Percentiles rank a stretch among this genome's conserved stretches.
These are phyloP conservation scores for Araneus ventricosus DNA, from an alignment of 1,140 invertebrate species.

Conservation along the genomic window DNA sequence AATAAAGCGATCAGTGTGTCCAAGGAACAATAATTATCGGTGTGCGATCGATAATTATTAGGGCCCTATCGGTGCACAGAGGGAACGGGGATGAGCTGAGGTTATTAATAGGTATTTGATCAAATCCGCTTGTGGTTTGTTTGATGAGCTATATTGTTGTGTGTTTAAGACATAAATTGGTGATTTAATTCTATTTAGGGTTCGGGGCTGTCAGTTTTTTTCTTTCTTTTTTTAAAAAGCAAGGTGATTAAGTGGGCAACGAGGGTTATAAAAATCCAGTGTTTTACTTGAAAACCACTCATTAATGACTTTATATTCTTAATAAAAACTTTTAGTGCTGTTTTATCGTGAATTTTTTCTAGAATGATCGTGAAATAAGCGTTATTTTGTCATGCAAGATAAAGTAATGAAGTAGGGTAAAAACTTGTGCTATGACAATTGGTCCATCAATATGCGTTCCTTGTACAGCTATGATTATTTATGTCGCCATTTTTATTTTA, in stretches of 20 bases:
- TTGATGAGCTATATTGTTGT: conserved; percentile 31
- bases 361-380: too few relatives aligned
- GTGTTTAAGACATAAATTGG: conserved; percentile 7
- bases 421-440: too few relatives aligned
- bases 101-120: conserved; percentile 43
- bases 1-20: conserved; percentile 55
- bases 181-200: conserved; percentile 10
- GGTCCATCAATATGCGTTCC: too few relatives aligned
- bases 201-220: neutral
- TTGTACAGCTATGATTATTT: too few relatives aligned
- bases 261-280: neutral
- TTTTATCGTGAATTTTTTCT: too few relatives aligned
- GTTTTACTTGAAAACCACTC: neutral
- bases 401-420: too few relatives aligned
- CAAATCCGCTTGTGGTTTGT: conserved; percentile 34
- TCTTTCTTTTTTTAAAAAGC: neutral
- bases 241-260: neutral
- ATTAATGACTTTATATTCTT: neutral
- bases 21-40: conserved; percentile 48
- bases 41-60: conserved; percentile 63
- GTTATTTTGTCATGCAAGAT: too few relatives aligned
- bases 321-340: neutral
- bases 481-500: too few relatives aligned
- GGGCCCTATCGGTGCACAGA: neutral
- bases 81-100: neutral